Evolutionary conservation across 1,140 invertebrate species (phyloP).

Genomic region (Trypoxylus dichotomus): DNA sequence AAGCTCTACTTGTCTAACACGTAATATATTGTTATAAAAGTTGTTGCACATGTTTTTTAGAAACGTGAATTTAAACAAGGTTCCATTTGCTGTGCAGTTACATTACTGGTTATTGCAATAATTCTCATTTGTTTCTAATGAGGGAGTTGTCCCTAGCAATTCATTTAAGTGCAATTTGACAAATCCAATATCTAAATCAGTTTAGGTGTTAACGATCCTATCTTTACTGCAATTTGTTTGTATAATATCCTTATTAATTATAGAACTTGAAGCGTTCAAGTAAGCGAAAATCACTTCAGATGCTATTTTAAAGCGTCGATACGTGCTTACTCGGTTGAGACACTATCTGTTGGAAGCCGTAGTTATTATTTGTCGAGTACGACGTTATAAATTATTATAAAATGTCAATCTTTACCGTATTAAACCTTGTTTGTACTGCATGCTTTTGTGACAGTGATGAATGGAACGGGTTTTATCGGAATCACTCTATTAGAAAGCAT

Average conservation of each 20-base stretch:
- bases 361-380: background rate
- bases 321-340: background rate
- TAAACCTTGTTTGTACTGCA: background rate
- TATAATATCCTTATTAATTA: background rate
- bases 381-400: background rate
- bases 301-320: background rate
- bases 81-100: no score
- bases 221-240: background rate
- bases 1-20: no score
- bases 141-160: no score
- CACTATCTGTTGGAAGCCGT: background rate
- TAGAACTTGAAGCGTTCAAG: background rate
- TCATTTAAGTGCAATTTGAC: background rate
- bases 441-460: background rate
- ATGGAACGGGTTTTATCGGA: background rate
- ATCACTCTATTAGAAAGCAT: background rate
- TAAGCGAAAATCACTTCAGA: background rate
- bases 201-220: background rate
- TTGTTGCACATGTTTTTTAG: no score
- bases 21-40: no score
- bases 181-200: background rate
- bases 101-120: no score
- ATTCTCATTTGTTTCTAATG: no score
- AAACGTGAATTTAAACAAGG: no score
- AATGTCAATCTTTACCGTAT: background rate